A percentile compares a stretch with the other conserved stretches of the same genome.
phyloP scores from a whole-genome alignment of 2,888 invertebrate species.

The Agonopterix heracliana region DNA sequence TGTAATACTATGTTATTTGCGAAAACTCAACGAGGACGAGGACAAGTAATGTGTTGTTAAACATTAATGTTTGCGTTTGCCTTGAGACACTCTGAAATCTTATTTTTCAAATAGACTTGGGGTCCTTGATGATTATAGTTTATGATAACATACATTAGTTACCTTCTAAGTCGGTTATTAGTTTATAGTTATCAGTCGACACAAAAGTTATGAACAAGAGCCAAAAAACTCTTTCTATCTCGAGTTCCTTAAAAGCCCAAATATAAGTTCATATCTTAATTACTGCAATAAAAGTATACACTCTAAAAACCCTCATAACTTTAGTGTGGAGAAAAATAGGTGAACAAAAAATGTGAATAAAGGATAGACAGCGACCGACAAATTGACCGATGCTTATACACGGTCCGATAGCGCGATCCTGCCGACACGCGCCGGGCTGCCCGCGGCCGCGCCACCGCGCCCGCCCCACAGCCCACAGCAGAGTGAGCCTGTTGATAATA shows the following conservation, averaged over 20 bases:
- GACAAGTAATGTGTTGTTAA: no score
- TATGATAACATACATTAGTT: no score
- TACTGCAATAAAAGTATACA: slow-evolving; percentile 66
- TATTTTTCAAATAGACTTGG: no score
- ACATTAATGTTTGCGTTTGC: no score
- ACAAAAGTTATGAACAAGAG: slow-evolving; percentile 29
- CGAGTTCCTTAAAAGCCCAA: slow-evolving; percentile 55
- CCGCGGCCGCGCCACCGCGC: slow-evolving; percentile 6
- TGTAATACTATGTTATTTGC: not conserved
- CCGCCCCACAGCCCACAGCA: slow-evolving; percentile 1
- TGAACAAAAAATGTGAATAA: slow-evolving; percentile 57
- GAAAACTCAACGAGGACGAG: not conserved
- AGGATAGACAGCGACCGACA: slow-evolving; percentile 49
- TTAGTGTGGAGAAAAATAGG: slow-evolving; percentile 54
- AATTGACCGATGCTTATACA: slow-evolving; percentile 57
- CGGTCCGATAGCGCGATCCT: slow-evolving; percentile 37
- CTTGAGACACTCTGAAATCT: no score
- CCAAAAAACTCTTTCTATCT: slow-evolving; percentile 26
- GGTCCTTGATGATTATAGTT: no score
- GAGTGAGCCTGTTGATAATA: slow-evolving; percentile 29
- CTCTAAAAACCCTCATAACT: slow-evolving; percentile 59
- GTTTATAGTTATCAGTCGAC: not conserved
- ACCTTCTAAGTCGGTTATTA: no score
- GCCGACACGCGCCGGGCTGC: slow-evolving; percentile 23
- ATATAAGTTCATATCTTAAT: slow-evolving; percentile 66